phyloP scores from a whole-genome alignment of 2,797 vertebrate genomes.

The Cercopithecus neglectus region DNA sequence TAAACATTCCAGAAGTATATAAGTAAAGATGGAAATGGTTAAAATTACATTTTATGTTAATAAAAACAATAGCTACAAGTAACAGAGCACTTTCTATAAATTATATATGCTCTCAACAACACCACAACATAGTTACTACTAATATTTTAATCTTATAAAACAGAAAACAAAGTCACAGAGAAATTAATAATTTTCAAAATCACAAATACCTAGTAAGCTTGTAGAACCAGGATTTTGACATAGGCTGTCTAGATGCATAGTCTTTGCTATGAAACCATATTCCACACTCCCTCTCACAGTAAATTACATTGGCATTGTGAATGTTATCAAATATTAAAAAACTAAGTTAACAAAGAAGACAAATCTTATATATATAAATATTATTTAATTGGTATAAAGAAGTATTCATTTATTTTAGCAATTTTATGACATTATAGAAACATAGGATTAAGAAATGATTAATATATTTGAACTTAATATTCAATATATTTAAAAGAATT shows the following conservation, averaged over 20 bases:
- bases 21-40: neutral
- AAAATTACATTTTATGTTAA: neutral
- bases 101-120: neutral
- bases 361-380: neutral
- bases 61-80: neutral
- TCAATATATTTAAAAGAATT: neutral
- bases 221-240: neutral
- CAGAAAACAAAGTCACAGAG: neutral
- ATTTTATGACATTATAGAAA: neutral
- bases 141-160: neutral
- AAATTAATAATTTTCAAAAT: neutral
- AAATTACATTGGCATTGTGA: neutral
- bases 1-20: neutral
- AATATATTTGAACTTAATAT: neutral
- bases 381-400: neutral
- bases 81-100: neutral
- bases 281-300: neutral
- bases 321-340: neutral
- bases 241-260: neutral
- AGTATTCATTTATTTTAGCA: neutral
- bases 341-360: neutral
- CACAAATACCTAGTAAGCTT: neutral
- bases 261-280: neutral
- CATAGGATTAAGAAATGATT: neutral
- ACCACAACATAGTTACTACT: neutral